Evolutionary conservation across 2,797 vertebrate species (phyloP).

Genomic region (Gobionotothen gibberifrons): DNA sequence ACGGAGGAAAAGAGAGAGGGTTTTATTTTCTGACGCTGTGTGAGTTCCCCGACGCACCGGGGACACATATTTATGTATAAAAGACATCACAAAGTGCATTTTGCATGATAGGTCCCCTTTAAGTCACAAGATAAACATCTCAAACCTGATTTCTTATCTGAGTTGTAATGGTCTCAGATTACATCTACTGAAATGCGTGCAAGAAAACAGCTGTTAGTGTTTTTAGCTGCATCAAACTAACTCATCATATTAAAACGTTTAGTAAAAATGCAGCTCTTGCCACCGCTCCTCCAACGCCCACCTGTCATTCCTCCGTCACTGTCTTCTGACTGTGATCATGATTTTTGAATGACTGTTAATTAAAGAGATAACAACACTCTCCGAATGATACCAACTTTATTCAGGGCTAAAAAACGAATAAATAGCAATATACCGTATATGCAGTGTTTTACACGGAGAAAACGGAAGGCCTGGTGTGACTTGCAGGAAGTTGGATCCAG

Average conservation of each 20-base stretch:
- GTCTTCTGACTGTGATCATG: conserved; percentile 45
- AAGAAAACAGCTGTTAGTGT: conserved; percentile 62
- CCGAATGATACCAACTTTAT: conserved; percentile 62
- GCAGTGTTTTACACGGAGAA: conserved; percentile 10
- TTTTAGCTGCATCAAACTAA: conserved; percentile 57
- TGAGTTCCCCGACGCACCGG: too few relatives aligned
- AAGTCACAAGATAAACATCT: conserved; percentile 31
- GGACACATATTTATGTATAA: too few relatives aligned
- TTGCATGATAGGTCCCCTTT: too few relatives aligned
- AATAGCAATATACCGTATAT: conserved; percentile 2
- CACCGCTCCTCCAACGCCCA: conserved; percentile 58
- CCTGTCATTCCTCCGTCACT: conserved; percentile 57
- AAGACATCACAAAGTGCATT: too few relatives aligned
- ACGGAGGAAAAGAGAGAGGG: too few relatives aligned
- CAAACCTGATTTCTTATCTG: conserved; percentile 3
- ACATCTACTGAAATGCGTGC: conserved; percentile 32
- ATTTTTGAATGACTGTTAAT: conserved; percentile 67
- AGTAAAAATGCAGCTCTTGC: conserved; percentile 61
- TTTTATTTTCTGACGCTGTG: too few relatives aligned
- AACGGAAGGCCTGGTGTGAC: conserved; percentile 20
- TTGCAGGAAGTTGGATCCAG: conserved; percentile 62
- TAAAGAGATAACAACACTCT: conserved; percentile 63
- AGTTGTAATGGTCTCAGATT: conserved; percentile 31
- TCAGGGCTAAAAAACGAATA: conserved; percentile 34
- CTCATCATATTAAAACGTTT: conserved; percentile 60